Percentiles rank a stretch among this genome's conserved stretches.
phyloP scores from a whole-genome alignment of 2,113 vertebrate genomes.

The Antechinus stuartii region DNA sequence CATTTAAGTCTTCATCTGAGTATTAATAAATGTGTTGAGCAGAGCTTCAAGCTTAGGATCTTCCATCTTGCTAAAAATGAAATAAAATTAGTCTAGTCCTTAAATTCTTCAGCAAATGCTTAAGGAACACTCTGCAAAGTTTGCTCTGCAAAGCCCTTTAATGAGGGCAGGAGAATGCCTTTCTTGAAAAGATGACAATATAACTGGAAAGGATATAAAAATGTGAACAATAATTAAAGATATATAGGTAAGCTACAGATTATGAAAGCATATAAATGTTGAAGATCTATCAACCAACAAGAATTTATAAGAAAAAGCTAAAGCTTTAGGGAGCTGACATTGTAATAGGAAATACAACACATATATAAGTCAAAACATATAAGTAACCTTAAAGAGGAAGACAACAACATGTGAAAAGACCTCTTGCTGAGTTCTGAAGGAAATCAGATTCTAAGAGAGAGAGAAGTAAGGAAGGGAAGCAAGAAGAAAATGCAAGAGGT shows the following conservation, averaged over 20 bases:
- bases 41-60: background rate
- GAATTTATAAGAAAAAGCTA: background rate
- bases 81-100: background rate
- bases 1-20: background rate
- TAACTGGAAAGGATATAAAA: background rate
- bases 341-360: background rate
- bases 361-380: background rate
- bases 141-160: too few relatives aligned
- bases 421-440: background rate
- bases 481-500: background rate
- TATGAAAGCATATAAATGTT: background rate
- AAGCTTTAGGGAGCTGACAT: background rate
- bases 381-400: background rate
- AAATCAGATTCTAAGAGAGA: background rate
- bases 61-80: background rate
- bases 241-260: background rate
- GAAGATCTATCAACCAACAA: background rate
- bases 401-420: background rate
- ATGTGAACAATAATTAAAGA: background rate
- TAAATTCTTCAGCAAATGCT: background rate
- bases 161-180: background rate
- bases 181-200: background rate
- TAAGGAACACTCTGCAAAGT: background rate
- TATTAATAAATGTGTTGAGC: background rate
- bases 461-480: background rate